Base-by-base conservation (phyloP, 2,797 vertebrate species). In the Semotilus atromaculatus region DNA sequence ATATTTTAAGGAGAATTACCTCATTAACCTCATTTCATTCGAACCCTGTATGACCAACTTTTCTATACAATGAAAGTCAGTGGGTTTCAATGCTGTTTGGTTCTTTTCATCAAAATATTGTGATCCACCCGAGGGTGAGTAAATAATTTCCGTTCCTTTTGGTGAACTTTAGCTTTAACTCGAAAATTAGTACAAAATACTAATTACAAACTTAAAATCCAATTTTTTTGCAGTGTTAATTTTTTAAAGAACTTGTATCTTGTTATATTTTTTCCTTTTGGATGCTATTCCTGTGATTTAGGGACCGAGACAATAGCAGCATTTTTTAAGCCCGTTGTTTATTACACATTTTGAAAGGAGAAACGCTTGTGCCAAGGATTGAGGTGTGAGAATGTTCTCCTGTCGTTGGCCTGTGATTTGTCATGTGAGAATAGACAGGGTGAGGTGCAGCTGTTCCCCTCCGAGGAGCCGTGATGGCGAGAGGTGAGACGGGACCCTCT, bases 391-490 rank as follows among this genome's bases (percentile, higher is more conserved):
- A 91, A 91, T 90, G 86, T 64, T 58, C 87, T 85, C 89, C 90
- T 92, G 90, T 84, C 89, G 62, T 34, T 91, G 90, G 81, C 86
- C 91, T 89, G 85, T 89, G 92, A 92, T 94, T 93, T 91, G 92
- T 94, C 90, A 92, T 94, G 91, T 92, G 91, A 92, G 91, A 91
- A 89, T 88, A 86, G 89, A 89, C 16, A 48, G 45, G 91, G 92
- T 90, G 88, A 87, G 91, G 86, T 93, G 92, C 94, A 95, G 94
- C 94, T 95, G 94, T 94, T 86, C 92, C 91, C 80, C 89, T 60
- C 16, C 43, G 79, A 88, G 91, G 91, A 89, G 68, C 3, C 5
- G 45, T 5, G 45, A 48, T 48, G 45, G 45, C 16, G 40, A 77
- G 73, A 62, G 26, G 40, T 34, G 34, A 26, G 79, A 71, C 66